Base-by-base conservation (phyloP, 2,888 invertebrate species). In the Chironomus riparius region DNA sequence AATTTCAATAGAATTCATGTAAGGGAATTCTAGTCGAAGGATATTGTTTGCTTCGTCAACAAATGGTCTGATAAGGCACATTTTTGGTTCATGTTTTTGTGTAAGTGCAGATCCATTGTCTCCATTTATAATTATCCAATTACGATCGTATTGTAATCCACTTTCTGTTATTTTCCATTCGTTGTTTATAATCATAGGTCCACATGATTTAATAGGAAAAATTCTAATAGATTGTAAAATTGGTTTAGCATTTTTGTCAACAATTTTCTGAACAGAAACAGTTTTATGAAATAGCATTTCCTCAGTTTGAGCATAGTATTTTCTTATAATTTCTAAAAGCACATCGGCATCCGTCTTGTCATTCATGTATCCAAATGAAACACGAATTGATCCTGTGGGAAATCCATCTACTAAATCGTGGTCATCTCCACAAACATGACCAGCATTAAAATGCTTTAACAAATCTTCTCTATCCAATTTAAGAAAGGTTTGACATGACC, bases 321-420 rank as follows among this genome's bases (percentile, higher is more conserved):
- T 86, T 70, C 86, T 86, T 74, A 97, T 88, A 90, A 96, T 92
- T 68, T 84, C 79, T 7, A 97, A 82, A 21, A 96, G 85, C 78
- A 83, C 86, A 77, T 92, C 88, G 0, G 91, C 91, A 82, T 97
- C 92, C 73, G 87, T 81, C 77, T 86, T 85, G 0, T 89, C 90
- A 10, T 95, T 95, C 89, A 93, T 93, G 80, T 94, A 95, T 18
- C 98, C 98, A 82, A 98, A 95, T 0, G 98, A 98, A 3, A 93
- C 88, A 80, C 98, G 87, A 12, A 97, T 88, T 1, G 97, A 94
- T 7, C 98, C 98, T 0, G 97, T 97, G 0, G 98, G 98, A 78
- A 85, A 86, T 0, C 95, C 96, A 80, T 94, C 87, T 3, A 97
- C 85, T 74, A 97, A 84, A 84, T 97, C 97, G 77, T 88, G 86